These are phyloP conservation scores for Heliconius congener DNA, from an alignment of 1,140 invertebrate genomes.

Conservation along the genomic window DNA sequence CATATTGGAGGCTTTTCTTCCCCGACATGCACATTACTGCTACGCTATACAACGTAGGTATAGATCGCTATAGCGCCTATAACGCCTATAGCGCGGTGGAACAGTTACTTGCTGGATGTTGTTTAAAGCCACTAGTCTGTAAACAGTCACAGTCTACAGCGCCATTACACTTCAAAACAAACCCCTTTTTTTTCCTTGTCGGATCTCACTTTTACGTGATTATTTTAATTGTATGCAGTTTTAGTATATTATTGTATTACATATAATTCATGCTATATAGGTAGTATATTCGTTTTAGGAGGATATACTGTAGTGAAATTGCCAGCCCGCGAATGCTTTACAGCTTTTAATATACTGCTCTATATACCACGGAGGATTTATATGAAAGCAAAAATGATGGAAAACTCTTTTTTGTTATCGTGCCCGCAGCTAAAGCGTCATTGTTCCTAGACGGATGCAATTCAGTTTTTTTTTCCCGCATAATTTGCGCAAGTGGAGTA, in stretches of 20 bases:
- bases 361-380: slow-evolving; percentile 34
- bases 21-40: slow-evolving; percentile 31
- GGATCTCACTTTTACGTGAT: neutral
- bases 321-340: slow-evolving; percentile 8
- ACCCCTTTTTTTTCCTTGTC: neutral
- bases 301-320: slow-evolving; percentile 10
- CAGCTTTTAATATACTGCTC: slow-evolving; percentile 25
- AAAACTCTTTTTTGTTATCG: slow-evolving; percentile 64
- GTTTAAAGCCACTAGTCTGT: slow-evolving; percentile 36
- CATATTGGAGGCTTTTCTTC: slow-evolving; percentile 33
- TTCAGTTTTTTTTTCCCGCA: slow-evolving; percentile 67
- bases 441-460: slow-evolving; percentile 79
- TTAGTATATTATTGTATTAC: neutral
- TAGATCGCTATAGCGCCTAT: no score
- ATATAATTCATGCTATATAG: no score
- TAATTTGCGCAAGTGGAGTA: slow-evolving; percentile 76
- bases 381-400: slow-evolving; percentile 61
- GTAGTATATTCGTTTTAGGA: neutral
- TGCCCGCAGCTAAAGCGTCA: slow-evolving; percentile 66
- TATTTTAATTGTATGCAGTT: neutral
- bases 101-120: slow-evolving; percentile 26
- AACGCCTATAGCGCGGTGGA: slow-evolving; percentile 13
- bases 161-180: slow-evolving; percentile 20
- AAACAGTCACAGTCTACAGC: slow-evolving; percentile 29
- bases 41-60: slow-evolving; percentile 10